phyloP scores from a whole-genome alignment of 2,888 invertebrate genomes.

The Mellilla xanthometata region DNA sequence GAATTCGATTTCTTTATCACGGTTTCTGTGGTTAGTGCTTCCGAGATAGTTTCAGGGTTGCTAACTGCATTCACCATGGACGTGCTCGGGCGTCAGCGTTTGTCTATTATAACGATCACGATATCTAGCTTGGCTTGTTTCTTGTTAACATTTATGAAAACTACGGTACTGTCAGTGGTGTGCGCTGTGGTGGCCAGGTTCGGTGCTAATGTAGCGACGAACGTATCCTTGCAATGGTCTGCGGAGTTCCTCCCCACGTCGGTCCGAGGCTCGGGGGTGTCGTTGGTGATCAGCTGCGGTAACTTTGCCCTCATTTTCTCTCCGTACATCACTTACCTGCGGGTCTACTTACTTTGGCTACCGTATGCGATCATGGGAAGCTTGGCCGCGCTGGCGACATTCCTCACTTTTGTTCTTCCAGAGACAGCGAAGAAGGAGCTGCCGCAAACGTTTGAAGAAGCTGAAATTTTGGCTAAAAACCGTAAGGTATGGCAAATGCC shows the following conservation, averaged over 20 bases:
- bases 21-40: no score
- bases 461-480: conserved; percentile 49
- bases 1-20: no score
- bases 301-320: conserved; percentile 48
- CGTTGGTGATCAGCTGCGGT: conserved; percentile 51
- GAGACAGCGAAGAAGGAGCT: conserved; percentile 62
- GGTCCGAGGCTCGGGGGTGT: conserved; percentile 55
- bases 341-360: conserved; percentile 49
- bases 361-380: conserved; percentile 51
- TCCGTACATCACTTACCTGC: conserved; percentile 58
- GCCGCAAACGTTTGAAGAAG: conserved; percentile 66
- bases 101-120: no score
- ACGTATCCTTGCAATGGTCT: no score
- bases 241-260: conserved; percentile 50
- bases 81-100: no score
- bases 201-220: conserved; percentile 14
- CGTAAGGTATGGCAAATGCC: conserved; percentile 39
- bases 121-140: no score
- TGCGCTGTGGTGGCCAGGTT: conserved; percentile 22
- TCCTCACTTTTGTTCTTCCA: conserved; percentile 49
- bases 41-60: no score
- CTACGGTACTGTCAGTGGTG: no score
- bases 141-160: no score
- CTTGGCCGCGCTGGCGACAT: conserved; percentile 41
- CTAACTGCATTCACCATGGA: conserved; percentile 13